Evolutionary conservation across 2,113 vertebrate genomes (phyloP).

Genomic region (Clarias macrocephalus): DNA sequence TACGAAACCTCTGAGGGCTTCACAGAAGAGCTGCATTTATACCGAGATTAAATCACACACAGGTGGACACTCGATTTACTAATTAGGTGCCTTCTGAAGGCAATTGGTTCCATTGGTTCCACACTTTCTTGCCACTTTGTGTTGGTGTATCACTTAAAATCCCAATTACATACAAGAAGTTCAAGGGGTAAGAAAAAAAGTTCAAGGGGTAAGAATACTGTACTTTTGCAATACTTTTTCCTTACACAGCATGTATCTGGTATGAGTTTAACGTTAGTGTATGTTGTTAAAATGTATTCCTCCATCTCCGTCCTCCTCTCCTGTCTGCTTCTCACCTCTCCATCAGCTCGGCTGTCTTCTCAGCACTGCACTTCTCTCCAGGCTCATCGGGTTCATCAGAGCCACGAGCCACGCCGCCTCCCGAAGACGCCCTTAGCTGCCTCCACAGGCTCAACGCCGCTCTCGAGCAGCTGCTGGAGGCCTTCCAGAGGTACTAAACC

Average conservation of each 20-base stretch:
- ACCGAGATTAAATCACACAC: too few relatives aligned
- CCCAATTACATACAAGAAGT: too few relatives aligned
- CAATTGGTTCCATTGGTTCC: too few relatives aligned
- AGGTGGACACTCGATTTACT: too few relatives aligned
- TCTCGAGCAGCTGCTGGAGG: conserved; percentile 80
- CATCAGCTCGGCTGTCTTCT: conserved; percentile 70
- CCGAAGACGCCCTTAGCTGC: conserved; percentile 79
- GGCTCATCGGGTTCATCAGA: conserved; percentile 58
- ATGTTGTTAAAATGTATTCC: neutral
- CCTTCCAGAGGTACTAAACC: conserved; percentile 78
- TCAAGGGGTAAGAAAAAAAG: too few relatives aligned
- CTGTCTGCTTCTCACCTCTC: conserved; percentile 19
- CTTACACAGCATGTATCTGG: neutral
- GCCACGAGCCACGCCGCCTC: conserved; percentile 56
- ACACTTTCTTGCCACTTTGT: too few relatives aligned
- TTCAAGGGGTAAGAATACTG: too few relatives aligned
- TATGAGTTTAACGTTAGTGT: neutral
- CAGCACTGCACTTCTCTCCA: conserved; percentile 68
- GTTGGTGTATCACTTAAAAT: too few relatives aligned
- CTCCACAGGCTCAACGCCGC: conserved; percentile 80
- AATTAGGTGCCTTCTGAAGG: too few relatives aligned
- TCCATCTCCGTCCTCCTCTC: neutral
- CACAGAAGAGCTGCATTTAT: too few relatives aligned
- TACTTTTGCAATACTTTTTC: neutral
- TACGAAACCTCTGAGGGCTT: too few relatives aligned